phyloP scores from a whole-genome alignment of 1,140 invertebrate genomes.

The Sinonovacula constricta region DNA sequence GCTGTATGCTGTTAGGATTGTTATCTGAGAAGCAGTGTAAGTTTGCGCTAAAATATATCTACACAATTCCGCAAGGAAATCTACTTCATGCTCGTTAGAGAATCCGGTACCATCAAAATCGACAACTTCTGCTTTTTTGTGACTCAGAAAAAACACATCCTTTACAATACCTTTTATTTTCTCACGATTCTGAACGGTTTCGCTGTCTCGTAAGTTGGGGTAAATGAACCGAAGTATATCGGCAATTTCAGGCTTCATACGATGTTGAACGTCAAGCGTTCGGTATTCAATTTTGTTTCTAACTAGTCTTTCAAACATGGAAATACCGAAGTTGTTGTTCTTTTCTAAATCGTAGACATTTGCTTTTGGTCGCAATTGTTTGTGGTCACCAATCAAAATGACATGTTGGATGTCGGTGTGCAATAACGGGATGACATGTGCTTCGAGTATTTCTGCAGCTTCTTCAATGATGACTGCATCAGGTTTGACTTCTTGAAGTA shows the following conservation, averaged over 20 bases:
- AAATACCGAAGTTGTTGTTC: slow-evolving; percentile 76
- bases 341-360: slow-evolving; percentile 74
- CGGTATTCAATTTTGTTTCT: slow-evolving; percentile 72
- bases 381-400: slow-evolving; percentile 80
- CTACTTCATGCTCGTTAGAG: slow-evolving; percentile 69
- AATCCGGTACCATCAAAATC: slow-evolving; percentile 68
- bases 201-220: slow-evolving; percentile 69
- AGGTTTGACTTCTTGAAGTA: slow-evolving; percentile 64
- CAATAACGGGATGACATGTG: slow-evolving; percentile 78
- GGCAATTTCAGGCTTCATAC: slow-evolving; percentile 79
- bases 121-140: slow-evolving; percentile 66
- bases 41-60: slow-evolving; percentile 76
- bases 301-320: slow-evolving; percentile 78
- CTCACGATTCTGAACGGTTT: slow-evolving; percentile 66
- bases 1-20: slow-evolving; percentile 77
- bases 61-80: slow-evolving; percentile 66
- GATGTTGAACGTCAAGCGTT: slow-evolving; percentile 77
- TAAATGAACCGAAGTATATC: slow-evolving; percentile 78
- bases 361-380: slow-evolving; percentile 79
- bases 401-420: slow-evolving; percentile 86
- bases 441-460: slow-evolving; percentile 75
- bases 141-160: slow-evolving; percentile 78
- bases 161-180: slow-evolving; percentile 72
- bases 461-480: slow-evolving; percentile 76
- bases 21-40: slow-evolving; percentile 74